Conservation (phyloP, 2,797 vertebrate species). For the Prionace glauca region DNA sequence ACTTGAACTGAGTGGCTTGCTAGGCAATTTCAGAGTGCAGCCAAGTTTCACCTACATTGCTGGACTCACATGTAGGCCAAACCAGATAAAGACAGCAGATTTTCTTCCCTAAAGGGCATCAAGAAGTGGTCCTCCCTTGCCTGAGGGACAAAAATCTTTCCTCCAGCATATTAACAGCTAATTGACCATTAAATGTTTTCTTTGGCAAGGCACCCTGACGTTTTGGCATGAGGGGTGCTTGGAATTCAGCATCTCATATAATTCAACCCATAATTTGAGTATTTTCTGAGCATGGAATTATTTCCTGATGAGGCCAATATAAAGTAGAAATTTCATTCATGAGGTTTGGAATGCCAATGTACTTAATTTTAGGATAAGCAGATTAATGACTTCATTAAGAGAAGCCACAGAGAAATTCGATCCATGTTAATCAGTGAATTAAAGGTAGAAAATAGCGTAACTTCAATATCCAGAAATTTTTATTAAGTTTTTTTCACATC, state of each 20-base stretch:
- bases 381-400: not conserved
- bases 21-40: too few species aligned
- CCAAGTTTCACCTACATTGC: too few species aligned
- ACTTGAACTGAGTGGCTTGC: too few species aligned
- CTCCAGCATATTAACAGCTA: too few species aligned
- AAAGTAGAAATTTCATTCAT: not conserved
- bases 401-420: not conserved
- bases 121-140: not conserved
- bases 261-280: not conserved
- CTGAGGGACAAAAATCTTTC: not conserved
- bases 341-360: not conserved
- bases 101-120: too few species aligned
- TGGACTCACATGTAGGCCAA: too few species aligned
- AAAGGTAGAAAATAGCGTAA: not conserved
- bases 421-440: not conserved
- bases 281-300: not conserved
- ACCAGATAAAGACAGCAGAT: too few species aligned
- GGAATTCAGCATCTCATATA: too few species aligned
- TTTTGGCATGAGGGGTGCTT: too few species aligned
- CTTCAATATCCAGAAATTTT: not conserved
- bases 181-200: too few species aligned
- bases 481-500: not conserved
- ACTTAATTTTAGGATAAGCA: not conserved
- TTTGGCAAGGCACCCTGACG: too few species aligned
- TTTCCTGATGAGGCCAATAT: not conserved